Conservation (phyloP, 64 coral and sea anemone species). For the Dendronephthya gigantea region DNA sequence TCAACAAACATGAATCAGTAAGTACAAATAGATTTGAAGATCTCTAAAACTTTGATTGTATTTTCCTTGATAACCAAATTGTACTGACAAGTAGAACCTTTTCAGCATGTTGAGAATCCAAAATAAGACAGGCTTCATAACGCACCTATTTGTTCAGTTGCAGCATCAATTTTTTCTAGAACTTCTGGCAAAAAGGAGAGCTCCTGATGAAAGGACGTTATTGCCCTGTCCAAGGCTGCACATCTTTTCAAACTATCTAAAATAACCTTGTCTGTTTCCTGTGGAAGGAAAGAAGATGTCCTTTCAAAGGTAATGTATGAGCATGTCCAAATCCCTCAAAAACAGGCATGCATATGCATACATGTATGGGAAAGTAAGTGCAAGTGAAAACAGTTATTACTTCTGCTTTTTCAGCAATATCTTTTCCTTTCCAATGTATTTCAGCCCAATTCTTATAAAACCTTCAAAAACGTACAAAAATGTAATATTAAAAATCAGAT, state of each 20-base stretch:
- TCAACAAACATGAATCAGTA: background rate
- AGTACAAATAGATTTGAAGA: too few species aligned
- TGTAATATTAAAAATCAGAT: background rate
- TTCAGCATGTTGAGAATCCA: background rate
- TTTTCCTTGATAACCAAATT: too few species aligned
- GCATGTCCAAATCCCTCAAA: background rate
- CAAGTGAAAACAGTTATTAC: background rate
- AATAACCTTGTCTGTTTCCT: slow-evolving; percentile 10
- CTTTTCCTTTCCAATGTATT: slow-evolving; percentile 13
- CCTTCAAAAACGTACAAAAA: background rate
- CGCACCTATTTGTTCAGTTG: background rate
- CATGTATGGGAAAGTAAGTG: too few species aligned
- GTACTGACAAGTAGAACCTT: too few species aligned
- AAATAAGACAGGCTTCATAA: background rate
- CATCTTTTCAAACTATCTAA: background rate
- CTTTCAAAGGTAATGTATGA: too few species aligned
- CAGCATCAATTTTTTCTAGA: background rate
- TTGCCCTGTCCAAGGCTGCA: background rate
- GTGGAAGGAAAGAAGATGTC: background rate
- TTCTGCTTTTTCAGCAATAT: background rate
- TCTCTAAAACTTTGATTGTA: too few species aligned
- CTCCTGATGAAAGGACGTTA: background rate
- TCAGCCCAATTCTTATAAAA: background rate
- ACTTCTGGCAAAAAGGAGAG: background rate
- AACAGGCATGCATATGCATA: background rate